Evolutionary conservation across 2,797 vertebrate species (phyloP).

Genomic region (Artibeus lituratus): DNA sequence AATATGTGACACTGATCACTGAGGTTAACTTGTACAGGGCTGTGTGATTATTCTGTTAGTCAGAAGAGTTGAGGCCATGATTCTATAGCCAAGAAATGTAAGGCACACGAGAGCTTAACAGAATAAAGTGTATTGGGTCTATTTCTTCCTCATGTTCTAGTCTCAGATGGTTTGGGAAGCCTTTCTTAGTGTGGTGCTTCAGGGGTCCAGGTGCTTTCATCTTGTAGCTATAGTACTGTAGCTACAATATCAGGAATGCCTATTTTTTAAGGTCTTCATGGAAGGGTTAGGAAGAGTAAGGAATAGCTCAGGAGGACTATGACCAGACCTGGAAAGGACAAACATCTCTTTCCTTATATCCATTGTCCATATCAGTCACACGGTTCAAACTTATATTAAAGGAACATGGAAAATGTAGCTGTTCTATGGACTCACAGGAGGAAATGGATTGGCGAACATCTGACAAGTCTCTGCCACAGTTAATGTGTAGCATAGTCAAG

Average conservation of each 20-base stretch:
- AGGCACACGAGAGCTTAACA: neutral
- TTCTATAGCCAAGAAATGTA: neutral
- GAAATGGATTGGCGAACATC: neutral
- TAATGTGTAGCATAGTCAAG: neutral
- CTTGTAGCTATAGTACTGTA: neutral
- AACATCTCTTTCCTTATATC: neutral
- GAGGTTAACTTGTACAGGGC: neutral
- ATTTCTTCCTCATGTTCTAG: neutral
- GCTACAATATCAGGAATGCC: too few species aligned
- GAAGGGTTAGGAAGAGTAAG: neutral
- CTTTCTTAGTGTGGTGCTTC: neutral
- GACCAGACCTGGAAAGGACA: neutral
- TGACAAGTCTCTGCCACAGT: neutral
- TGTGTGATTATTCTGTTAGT: neutral
- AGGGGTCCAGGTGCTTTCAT: neutral
- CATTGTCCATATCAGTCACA: fast-evolving
- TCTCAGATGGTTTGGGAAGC: neutral
- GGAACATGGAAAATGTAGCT: neutral
- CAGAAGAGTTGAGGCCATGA: neutral
- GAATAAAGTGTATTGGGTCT: neutral
- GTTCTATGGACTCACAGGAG: neutral
- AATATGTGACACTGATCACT: neutral
- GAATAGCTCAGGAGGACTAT: neutral
- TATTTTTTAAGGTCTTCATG: neutral
- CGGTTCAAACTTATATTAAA: neutral